Evolutionary conservation across 2,113 vertebrate species (phyloP), one percentile per base, ranked within the genome.

Genomic region (Synodontis membranacea): DNA sequence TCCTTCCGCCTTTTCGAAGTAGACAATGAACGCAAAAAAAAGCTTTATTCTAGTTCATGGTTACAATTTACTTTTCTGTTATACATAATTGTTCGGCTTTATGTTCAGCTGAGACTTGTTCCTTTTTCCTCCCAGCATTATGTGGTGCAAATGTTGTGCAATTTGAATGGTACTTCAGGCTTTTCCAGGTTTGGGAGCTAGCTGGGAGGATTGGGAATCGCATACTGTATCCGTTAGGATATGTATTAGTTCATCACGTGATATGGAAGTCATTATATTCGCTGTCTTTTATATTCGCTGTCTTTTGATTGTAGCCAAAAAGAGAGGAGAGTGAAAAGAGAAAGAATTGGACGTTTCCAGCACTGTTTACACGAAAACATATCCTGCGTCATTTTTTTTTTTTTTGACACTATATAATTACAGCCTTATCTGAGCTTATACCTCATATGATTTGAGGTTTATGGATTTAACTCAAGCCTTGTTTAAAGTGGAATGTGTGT

Each of bases 11-110:
- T 56, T 80, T 58, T 58, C 56, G 52, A 25, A 80, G 21, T 4
- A 58, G 50, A 80, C 78, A 56, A 56, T 58, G 31, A 54, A 79
- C n/a, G n/a, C n/a, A 23, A 31, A 50, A 3, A 79, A 79, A 34
- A 11, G 48, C 21, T 79, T 79, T 79, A 19, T 79, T 79, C n/a
- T 23, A 14, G 14, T 79, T 52, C 48, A 79, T 54, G 76, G 48
- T 34, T 54, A 79, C 31, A 6, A 54, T 37, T 34, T 79, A 11
- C 48, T 79, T 80, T 80, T 80, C 78, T 80, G 58, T 80, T 56
- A 56, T 56, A 37, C 34, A 5, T 54, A 39, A 56, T 23, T 39
- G 34, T 39, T 39, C 31, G 11, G 5, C 78, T 34, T 78, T 78
- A 34, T 19, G 28, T 39, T 58, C 34, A 14, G 3, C 17, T 2